A percentile compares a stretch with the other conserved stretches of the same genome.
phyloP scores from a whole-genome alignment of 30 jellyfish, hydroid and myxozoan species.

The Cassiopea xamachana region DNA sequence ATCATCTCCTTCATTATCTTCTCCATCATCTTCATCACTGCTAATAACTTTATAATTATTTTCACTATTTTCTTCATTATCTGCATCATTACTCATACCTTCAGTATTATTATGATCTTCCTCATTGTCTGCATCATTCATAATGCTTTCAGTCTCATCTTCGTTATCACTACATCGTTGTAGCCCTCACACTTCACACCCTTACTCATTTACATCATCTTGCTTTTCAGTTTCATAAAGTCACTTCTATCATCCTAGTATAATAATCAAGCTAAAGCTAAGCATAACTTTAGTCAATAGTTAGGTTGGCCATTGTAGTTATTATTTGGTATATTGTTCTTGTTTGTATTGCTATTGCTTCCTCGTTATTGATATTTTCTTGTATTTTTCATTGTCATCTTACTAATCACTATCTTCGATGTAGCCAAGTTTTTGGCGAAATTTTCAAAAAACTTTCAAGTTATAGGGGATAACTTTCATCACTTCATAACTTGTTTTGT shows the following conservation, averaged over 20 bases:
- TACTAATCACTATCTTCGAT: no score
- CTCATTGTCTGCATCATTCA: not conserved
- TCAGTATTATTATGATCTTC: constrained; percentile 1
- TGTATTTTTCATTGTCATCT: not conserved
- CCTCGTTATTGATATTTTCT: not conserved
- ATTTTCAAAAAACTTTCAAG: no score
- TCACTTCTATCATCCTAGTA: no score
- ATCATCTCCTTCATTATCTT: not conserved
- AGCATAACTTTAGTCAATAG: not conserved
- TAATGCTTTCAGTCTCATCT: not conserved
- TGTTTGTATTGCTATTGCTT: not conserved
- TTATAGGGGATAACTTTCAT: no score
- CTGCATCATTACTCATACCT: not conserved
- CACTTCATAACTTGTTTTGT: no score
- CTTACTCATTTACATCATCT: no score
- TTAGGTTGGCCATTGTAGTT: not conserved
- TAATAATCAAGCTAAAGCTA: no score
- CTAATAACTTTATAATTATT: not conserved
- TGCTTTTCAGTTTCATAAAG: no score
- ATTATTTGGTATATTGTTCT: no score
- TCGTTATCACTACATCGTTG: no score
- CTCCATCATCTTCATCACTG: not conserved
- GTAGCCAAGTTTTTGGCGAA: no score
- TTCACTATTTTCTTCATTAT: not conserved
- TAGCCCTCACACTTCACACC: no score